A percentile compares a stretch with the other conserved stretches of the same genome.
phyloP scores from a whole-genome alignment of 2,797 vertebrate genomes.

The Uromys caudimaculatus region DNA sequence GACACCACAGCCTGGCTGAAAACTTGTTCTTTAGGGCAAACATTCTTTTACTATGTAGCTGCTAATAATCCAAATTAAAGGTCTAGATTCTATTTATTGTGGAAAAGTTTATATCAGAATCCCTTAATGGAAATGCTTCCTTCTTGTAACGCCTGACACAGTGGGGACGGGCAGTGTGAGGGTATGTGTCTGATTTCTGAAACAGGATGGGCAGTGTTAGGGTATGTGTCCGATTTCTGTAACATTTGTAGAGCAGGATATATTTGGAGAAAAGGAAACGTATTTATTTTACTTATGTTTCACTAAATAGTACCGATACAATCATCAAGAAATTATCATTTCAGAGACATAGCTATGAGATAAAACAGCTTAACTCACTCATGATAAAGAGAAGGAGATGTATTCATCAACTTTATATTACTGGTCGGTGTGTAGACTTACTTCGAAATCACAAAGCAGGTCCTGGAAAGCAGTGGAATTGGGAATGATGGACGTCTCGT shows the following conservation, averaged over 20 bases:
- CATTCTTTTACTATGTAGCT: neutral
- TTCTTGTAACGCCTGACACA: neutral
- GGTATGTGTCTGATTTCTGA: neutral
- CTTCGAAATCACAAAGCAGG: slow-evolving; percentile 98
- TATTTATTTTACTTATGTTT: neutral
- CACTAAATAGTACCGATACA: neutral
- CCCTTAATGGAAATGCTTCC: neutral
- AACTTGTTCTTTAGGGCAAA: neutral
- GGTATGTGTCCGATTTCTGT: neutral
- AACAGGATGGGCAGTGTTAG: neutral
- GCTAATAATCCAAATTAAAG: slow-evolving; percentile 11
- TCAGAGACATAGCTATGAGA: neutral
- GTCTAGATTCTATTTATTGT: neutral
- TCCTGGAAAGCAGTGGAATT: slow-evolving; percentile 99
- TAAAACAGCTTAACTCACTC: neutral
- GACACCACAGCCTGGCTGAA: neutral
- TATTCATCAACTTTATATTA: neutral
- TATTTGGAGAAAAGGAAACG: neutral
- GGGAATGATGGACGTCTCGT: slow-evolving; percentile 98
- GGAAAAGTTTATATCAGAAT: neutral
- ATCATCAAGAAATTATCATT: neutral
- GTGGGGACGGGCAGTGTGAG: neutral
- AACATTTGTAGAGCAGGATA: neutral
- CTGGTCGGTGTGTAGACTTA: slow-evolving; percentile 79
- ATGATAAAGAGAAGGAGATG: neutral